These are phyloP conservation scores for Drosophila nigrodunni DNA, from an alignment of 1,140 invertebrate genomes.

Conservation along the genomic window DNA sequence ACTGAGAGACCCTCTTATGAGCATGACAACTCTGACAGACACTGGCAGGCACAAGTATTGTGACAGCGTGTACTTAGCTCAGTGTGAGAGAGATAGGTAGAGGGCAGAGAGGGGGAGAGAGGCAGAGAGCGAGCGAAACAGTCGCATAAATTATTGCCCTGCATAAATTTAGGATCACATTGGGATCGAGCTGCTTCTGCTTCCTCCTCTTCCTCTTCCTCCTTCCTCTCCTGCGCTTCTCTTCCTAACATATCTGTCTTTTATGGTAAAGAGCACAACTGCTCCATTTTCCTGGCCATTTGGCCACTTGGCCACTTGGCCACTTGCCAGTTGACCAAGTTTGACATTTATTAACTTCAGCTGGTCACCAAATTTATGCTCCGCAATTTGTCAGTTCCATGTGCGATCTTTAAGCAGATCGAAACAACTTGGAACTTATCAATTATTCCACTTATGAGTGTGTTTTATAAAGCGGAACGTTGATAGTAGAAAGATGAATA, in stretches of 20 bases:
- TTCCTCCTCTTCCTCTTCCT: constrained; percentile 28
- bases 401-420: constrained; percentile 46
- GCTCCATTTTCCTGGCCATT: constrained; percentile 52
- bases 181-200: constrained; percentile 32
- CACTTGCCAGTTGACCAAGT: constrained; percentile 37
- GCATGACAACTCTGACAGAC: constrained; percentile 36
- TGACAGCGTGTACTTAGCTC: constrained; percentile 10
- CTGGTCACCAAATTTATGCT: constrained; percentile 55
- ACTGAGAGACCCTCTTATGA: constrained; percentile 23
- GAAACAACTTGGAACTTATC: not conserved
- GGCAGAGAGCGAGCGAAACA: not conserved
- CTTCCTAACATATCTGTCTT: constrained; percentile 69
- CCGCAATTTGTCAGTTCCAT: constrained; percentile 72
- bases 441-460: constrained; percentile 4
- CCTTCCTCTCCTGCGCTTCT: constrained; percentile 31
- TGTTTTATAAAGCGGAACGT: not conserved
- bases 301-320: constrained; percentile 14
- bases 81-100: not conserved
- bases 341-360: constrained; percentile 55
- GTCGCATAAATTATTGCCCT: constrained; percentile 21
- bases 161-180: constrained; percentile 49
- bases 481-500: not conserved
- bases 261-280: constrained; percentile 49
- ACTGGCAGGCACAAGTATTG: constrained; percentile 9
- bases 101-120: not conserved